Evolutionary conservation across 2,797 vertebrate genomes (phyloP).

Genomic region (Mormyrus hasselquistii): DNA sequence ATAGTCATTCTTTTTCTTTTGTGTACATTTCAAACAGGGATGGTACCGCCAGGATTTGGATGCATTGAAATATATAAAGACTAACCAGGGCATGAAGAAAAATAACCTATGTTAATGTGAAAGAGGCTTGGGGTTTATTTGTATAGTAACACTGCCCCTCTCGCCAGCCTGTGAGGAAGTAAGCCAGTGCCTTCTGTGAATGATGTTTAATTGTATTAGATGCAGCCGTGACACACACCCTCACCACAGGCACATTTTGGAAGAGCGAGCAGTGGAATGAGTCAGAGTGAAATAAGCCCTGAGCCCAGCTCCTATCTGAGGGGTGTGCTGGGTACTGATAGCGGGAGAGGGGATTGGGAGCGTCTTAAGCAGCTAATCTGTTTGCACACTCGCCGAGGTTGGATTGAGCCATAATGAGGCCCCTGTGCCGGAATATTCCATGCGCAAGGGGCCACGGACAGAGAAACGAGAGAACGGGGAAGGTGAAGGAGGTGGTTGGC

Average conservation of each 20-base stretch:
- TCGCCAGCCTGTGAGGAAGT: constrained; percentile 17
- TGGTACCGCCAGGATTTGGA: neutral
- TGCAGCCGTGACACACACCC: constrained; percentile 69
- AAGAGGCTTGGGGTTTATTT: neutral
- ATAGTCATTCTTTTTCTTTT: neutral
- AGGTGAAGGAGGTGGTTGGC: constrained; percentile 18
- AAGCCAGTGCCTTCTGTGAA: constrained; percentile 67
- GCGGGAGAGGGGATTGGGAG: constrained; percentile 42
- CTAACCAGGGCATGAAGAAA: neutral
- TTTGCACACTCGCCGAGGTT: constrained; percentile 80
- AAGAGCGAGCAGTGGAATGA: constrained; percentile 48
- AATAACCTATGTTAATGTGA: constrained; percentile 4
- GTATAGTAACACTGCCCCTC: neutral
- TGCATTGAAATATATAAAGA: neutral
- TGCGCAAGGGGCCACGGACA: constrained; percentile 65
- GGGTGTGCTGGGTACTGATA: constrained; percentile 73
- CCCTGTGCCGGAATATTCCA: constrained; percentile 77
- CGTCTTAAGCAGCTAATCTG: constrained; percentile 64
- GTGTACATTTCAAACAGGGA: neutral
- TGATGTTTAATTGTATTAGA: constrained; percentile 80
- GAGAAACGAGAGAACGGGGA: neutral
- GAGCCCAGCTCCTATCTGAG: constrained; percentile 71
- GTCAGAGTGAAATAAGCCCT: constrained; percentile 64
- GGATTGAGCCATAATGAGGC: constrained; percentile 79
- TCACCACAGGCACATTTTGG: constrained; percentile 55